These are phyloP conservation scores for Protophormia terraenovae DNA, from an alignment of 2,888 invertebrate species.

Conservation along the genomic window DNA sequence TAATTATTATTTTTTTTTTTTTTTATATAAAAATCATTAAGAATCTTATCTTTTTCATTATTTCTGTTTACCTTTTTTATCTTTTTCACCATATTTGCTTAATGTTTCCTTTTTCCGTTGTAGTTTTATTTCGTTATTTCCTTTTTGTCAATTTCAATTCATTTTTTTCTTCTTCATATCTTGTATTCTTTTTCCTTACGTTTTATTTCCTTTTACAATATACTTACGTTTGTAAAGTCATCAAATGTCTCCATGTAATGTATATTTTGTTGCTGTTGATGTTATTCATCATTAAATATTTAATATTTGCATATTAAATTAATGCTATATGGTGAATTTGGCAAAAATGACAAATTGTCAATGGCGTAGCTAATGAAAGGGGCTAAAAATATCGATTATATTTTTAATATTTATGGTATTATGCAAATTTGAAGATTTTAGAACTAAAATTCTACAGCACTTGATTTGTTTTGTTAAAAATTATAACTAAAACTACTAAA, in stretches of 20 bases:
- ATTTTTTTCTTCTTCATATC: background rate
- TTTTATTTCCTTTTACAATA: conserved; percentile 37
- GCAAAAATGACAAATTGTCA: background rate
- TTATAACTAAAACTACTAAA: too few species aligned
- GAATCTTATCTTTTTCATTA: background rate
- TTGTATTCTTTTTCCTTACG: conserved; percentile 11
- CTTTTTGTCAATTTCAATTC: background rate
- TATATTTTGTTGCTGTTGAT: background rate
- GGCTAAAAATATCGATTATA: too few species aligned
- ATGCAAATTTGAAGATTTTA: too few species aligned
- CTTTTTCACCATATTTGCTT: conserved; percentile 2
- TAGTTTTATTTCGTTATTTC: conserved; percentile 13
- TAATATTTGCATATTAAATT: conserved; percentile 51
- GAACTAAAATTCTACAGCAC: too few species aligned
- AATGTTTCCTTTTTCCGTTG: conserved; percentile 42
- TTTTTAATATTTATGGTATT: too few species aligned
- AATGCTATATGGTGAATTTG: conserved; percentile 7
- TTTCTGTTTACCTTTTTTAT: background rate
- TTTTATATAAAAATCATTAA: too few species aligned
- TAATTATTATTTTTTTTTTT: background rate
- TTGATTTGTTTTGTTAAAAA: too few species aligned
- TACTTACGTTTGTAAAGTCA: conserved; percentile 21
- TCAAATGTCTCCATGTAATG: conserved; percentile 32
- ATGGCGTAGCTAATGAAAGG: background rate
- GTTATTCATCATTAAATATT: conserved; percentile 57